These are phyloP conservation scores for Dendrophyllia cribrosa DNA, from an alignment of 64 coral and sea anemone species.

Conservation along the genomic window DNA sequence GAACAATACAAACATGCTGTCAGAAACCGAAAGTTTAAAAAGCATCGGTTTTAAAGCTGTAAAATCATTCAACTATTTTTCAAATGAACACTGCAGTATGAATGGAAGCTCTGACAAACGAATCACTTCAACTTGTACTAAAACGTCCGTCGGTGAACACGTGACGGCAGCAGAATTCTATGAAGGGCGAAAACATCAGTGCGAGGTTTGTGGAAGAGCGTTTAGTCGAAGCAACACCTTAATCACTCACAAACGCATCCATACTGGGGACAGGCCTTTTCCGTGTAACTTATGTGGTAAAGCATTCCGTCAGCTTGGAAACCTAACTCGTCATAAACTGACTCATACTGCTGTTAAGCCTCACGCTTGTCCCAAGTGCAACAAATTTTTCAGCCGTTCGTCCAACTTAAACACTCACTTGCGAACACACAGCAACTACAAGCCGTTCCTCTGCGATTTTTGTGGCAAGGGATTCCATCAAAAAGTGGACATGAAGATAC, in stretches of 20 bases:
- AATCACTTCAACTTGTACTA: not conserved
- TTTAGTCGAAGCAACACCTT: constrained; percentile 83
- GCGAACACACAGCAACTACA: constrained; percentile 83
- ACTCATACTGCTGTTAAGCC: constrained; percentile 72
- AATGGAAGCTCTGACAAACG: not conserved
- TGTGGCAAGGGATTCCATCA: constrained; percentile 79
- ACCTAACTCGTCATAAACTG: constrained; percentile 64
- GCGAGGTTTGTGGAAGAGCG: not conserved
- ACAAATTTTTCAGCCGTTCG: constrained; percentile 73
- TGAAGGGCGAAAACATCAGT: not conserved
- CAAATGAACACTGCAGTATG: too few species aligned
- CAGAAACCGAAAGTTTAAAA: not conserved
- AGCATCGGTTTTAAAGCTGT: not conserved
- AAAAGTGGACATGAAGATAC: constrained; percentile 83
- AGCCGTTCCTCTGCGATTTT: constrained; percentile 72
- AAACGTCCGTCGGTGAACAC: not conserved
- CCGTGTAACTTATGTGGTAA: constrained; percentile 61
- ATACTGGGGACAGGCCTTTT: constrained; percentile 78
- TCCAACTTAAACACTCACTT: constrained; percentile 70
- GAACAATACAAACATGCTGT: not conserved
- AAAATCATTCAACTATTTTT: not conserved
- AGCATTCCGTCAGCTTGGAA: constrained; percentile 62
- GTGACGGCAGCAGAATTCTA: not conserved
- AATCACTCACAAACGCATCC: constrained; percentile 83
- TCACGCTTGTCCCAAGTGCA: constrained; percentile 72